Percentiles rank a stretch among this genome's conserved stretches.
These are phyloP conservation scores for Poeciliopsis turrubarensis DNA, from an alignment of 2,113 vertebrate species.

Conservation along the genomic window DNA sequence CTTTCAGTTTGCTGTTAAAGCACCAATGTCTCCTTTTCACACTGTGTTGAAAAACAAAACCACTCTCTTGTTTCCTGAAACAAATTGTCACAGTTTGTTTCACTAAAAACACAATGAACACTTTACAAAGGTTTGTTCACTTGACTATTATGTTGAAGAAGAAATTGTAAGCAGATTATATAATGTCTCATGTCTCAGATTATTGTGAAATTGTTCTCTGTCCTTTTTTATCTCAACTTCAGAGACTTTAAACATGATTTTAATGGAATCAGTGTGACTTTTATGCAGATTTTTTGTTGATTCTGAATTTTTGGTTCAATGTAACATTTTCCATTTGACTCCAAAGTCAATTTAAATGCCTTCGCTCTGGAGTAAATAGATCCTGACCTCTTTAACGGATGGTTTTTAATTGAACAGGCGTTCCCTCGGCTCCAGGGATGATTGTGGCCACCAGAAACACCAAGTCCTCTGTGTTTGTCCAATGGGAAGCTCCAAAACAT, in stretches of 20 bases:
- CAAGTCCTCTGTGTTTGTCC: conserved; percentile 92
- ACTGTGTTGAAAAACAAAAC: conserved; percentile 5
- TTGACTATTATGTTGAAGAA: neutral
- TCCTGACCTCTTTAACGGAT: too few relatives aligned
- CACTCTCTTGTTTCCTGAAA: neutral
- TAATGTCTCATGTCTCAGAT: neutral
- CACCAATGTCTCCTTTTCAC: neutral
- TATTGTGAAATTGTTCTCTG: neutral
- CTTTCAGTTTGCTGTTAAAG: neutral
- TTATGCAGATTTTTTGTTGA: neutral
- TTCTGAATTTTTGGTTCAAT: neutral
- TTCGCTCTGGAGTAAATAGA: neutral
- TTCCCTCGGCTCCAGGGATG: conserved; percentile 87
- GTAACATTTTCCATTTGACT: neutral
- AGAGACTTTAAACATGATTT: neutral
- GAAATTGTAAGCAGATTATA: neutral
- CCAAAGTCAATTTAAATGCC: neutral
- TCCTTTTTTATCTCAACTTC: neutral
- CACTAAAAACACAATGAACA: neutral
- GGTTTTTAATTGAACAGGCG: conserved; percentile 68
- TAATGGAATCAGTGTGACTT: neutral
- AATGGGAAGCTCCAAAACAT: conserved; percentile 89
- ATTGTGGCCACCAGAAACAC: conserved; percentile 90
- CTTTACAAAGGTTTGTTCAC: neutral
- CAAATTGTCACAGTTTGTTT: neutral